Base-by-base conservation (phyloP, 1,140 invertebrate genomes). In the Batillaria attramentaria region DNA sequence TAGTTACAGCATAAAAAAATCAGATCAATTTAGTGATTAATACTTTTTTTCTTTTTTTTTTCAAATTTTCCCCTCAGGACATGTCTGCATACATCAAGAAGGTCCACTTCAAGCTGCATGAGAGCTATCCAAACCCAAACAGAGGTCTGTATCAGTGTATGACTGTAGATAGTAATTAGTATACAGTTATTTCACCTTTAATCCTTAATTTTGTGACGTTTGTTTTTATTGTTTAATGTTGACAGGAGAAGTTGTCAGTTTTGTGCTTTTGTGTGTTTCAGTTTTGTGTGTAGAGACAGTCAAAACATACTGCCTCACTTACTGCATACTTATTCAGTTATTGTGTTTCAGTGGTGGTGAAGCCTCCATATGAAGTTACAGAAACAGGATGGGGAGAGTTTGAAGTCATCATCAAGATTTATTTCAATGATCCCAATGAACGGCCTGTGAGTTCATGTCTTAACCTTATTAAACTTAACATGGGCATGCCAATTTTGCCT, bases 341-440 rank as follows among this genome's bases (percentile, higher is more conserved):
- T 41, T 70, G 8, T 70, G 68, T 86, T 86, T 81, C 85, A 89
- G 91, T 99, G 82, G 92, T 99, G 0, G 95, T 95, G 0, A 97
- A 98, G 89, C 97, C 97, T 3, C 98, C 98, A 0, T 99, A 98
- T 90, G 97, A 99, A 93, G 94, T 99, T 0, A 97, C 95, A 0
- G 99, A 99, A 92, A 99, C 98, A 72, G 99, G 98, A 2, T 99
- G 99, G 98, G 99, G 99, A 86, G 99, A 99, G 92, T 99, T 99
- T 92, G 99, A 99, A 92, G 96, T 99, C 84, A 95, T 97, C 39
- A 99, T 99, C 33, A 99, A 99, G 91, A 97, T 99, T 77, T 98
- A 97, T 91, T 99, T 99, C 87, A 94, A 97, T 88, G 99, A 99
- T 93, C 95, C 96, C 8, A 98, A 97, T 90, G 98, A 99, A 92